These are phyloP conservation scores for Ochropleura plecta DNA, from an alignment of 2,888 invertebrate species.

Conservation along the genomic window DNA sequence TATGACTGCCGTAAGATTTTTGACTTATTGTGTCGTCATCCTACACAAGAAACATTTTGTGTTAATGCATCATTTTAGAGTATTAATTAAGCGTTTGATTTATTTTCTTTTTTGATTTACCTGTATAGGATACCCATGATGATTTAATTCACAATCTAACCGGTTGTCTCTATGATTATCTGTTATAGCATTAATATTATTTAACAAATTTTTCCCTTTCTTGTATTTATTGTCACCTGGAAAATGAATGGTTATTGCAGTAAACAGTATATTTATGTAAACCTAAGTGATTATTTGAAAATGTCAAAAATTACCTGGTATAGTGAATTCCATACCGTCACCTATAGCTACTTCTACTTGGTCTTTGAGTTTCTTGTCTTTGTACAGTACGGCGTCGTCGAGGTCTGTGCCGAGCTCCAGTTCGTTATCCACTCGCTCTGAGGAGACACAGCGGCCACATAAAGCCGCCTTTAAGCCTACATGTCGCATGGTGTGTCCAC, in stretches of 20 bases:
- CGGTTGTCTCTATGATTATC: conserved; percentile 94
- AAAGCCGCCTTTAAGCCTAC: conserved; percentile 91
- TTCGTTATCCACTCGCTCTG: conserved; percentile 92
- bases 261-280: conserved; percentile 9
- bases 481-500: conserved; percentile 77
- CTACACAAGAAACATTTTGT: conserved; percentile 70
- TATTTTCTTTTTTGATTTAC: conserved; percentile 66
- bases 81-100: not conserved
- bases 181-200: conserved; percentile 95
- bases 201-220: conserved; percentile 94
- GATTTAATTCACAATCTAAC: conserved; percentile 94
- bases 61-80: not conserved
- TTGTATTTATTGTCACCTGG: conserved; percentile 96
- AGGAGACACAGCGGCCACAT: conserved; percentile 92
- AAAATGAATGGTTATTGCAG: conserved; percentile 64
- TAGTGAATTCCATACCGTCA: conserved; percentile 98
- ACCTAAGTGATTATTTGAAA: conserved; percentile 5
- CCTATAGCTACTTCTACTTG: conserved; percentile 97
- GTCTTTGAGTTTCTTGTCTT: conserved; percentile 97
- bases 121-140: conserved; percentile 92
- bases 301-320: conserved; percentile 92
- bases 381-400: conserved; percentile 96
- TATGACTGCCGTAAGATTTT: conserved; percentile 98
- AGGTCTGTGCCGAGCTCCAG: conserved; percentile 92
- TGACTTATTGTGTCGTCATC: conserved; percentile 96